Evolutionary conservation across 2,113 vertebrate species (phyloP).

Genomic region (Marcusenius ussheri): DNA sequence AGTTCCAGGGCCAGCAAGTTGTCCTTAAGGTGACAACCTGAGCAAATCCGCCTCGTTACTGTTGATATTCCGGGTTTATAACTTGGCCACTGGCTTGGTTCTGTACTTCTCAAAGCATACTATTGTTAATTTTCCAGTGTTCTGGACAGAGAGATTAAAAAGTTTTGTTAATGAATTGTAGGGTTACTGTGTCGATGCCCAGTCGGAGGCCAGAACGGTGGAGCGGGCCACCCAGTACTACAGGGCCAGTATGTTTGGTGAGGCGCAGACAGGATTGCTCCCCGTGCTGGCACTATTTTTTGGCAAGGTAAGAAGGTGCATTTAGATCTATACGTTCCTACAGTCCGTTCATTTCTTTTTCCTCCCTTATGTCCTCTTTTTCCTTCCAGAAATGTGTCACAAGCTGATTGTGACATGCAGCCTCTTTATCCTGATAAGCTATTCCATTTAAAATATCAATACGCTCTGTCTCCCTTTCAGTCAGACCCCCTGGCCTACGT

Average conservation of each 20-base stretch:
- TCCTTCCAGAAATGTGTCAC: neutral
- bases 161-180: constrained; percentile 24
- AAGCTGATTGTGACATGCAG: neutral
- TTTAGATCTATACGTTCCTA: neutral
- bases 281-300: constrained; percentile 66
- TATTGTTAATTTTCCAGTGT: neutral
- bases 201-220: constrained; percentile 60
- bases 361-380: neutral
- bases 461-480: constrained; percentile 38
- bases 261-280: constrained; percentile 57
- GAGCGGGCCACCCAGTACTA: constrained; percentile 62
- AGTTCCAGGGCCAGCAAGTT: constrained; percentile 60
- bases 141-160: neutral
- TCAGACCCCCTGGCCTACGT: constrained; percentile 69
- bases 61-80: neutral
- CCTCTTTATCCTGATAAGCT: neutral
- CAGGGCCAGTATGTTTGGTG: constrained; percentile 49
- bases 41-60: neutral
- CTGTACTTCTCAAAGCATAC: neutral
- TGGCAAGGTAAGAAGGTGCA: constrained; percentile 56
- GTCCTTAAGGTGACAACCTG: constrained; percentile 63
- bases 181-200: constrained; percentile 66
- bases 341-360: neutral
- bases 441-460: neutral
- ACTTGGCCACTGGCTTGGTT: neutral